Conservation (phyloP, 2,113 vertebrate genomes). For the Polypterus bichir region DNA sequence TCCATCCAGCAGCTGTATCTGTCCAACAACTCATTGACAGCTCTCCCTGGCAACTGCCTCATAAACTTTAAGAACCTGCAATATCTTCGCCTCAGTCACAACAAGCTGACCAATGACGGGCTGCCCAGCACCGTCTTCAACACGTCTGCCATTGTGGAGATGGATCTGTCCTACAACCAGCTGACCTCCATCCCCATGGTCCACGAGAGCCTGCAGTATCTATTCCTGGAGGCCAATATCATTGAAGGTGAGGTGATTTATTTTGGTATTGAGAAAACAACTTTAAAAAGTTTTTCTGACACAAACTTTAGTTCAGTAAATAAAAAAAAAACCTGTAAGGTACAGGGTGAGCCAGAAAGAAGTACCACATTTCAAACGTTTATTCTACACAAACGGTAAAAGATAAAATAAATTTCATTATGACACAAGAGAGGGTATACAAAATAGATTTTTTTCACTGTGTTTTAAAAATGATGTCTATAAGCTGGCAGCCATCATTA, state of each 20-base stretch:
- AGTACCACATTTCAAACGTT: too few species aligned
- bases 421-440: too few species aligned
- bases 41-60: slow-evolving; percentile 34
- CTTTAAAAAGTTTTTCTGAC: neutral
- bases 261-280: neutral
- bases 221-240: slow-evolving; percentile 53
- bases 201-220: slow-evolving; percentile 44
- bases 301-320: neutral
- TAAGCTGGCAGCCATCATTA: too few species aligned
- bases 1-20: slow-evolving; percentile 52
- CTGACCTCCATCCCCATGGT: slow-evolving; percentile 40
- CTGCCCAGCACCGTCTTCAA: slow-evolving; percentile 37
- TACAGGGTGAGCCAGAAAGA: neutral
- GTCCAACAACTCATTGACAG: slow-evolving; percentile 40
- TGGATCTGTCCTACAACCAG: slow-evolving; percentile 56
- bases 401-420: too few species aligned
- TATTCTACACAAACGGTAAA: too few species aligned
- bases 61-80: slow-evolving; percentile 28
- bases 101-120: slow-evolving; percentile 28
- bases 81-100: slow-evolving; percentile 44
- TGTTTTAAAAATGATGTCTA: too few species aligned
- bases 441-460: too few species aligned
- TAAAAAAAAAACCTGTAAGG: neutral
- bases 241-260: slow-evolving; percentile 39
- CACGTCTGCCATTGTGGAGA: slow-evolving; percentile 45